A percentile compares a stretch with the other conserved stretches of the same genome.
Conservation (phyloP, 2,888 invertebrate genomes). For the Epinotia bilunana region DNA sequence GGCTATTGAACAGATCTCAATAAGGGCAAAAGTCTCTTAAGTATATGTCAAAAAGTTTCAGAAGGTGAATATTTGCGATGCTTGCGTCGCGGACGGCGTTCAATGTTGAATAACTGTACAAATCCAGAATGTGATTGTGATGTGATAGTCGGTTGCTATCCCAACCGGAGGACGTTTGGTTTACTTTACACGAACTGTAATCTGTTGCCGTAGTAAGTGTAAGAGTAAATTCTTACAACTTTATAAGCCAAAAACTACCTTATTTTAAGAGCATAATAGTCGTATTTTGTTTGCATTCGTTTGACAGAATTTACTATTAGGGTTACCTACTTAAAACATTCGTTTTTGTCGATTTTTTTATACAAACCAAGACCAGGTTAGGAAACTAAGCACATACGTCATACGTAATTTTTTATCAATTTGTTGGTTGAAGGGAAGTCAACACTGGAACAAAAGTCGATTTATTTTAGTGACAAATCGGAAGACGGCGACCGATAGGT, state of each 20-base stretch:
- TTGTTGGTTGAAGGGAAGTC: not conserved
- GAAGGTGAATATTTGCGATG: slow-evolving; percentile 9
- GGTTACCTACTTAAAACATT: not conserved
- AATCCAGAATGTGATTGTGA: not conserved
- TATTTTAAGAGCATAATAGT: not conserved
- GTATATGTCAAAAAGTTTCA: not conserved
- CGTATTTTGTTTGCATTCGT: not conserved
- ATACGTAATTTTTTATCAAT: not conserved
- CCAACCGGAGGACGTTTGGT: not conserved
- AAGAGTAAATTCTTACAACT: too few relatives aligned
- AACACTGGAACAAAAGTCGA: not conserved
- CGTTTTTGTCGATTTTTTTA: not conserved
- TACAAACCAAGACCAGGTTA: too few relatives aligned
- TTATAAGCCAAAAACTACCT: not conserved
- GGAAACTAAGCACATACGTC: too few relatives aligned
- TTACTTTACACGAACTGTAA: not conserved
- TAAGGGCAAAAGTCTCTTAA: slow-evolving; percentile 7
- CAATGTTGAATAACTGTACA: slow-evolving; percentile 4
- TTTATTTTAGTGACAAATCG: not conserved
- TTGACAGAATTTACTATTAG: not conserved
- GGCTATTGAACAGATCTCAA: not conserved
- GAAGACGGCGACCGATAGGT: not conserved
- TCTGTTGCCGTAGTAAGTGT: not conserved
- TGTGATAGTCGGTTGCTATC: not conserved
- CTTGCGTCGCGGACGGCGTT: slow-evolving; percentile 7